These are phyloP conservation scores for Aleiodes leptofemur DNA, from an alignment of 2,888 invertebrate species.

Conservation along the genomic window DNA sequence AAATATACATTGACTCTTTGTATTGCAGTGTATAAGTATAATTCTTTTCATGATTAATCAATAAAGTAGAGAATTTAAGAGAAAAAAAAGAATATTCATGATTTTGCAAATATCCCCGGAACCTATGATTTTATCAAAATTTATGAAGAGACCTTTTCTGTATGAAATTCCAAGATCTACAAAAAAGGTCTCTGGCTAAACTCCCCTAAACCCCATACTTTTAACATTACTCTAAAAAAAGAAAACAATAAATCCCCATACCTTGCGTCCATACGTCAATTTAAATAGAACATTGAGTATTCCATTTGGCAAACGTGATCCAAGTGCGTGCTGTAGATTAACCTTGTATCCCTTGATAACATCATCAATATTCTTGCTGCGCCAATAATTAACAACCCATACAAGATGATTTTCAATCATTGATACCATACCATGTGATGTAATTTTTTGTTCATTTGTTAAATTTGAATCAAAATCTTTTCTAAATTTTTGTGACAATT, in stretches of 20 bases:
- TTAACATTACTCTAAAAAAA: neutral
- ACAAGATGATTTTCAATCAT: constrained; percentile 96
- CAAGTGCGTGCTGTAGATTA: constrained; percentile 91
- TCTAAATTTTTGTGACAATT: constrained; percentile 87
- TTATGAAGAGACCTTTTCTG: no score
- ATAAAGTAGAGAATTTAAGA: no score
- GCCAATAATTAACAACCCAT: constrained; percentile 95
- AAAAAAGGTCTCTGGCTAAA: neutral
- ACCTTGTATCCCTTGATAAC: constrained; percentile 94
- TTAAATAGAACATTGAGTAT: constrained; percentile 94
- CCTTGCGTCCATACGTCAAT: constrained; percentile 90
- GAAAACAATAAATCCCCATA: constrained; percentile 71
- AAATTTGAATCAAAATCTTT: constrained; percentile 90
- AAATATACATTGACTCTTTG: no score
- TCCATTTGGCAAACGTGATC: constrained; percentile 90
- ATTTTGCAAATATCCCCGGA: no score
- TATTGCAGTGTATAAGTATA: no score
- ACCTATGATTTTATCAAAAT: no score
- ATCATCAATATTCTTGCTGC: constrained; percentile 90
- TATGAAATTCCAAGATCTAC: neutral
- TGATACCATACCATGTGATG: constrained; percentile 93
- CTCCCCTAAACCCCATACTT: neutral
- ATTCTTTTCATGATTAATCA: no score
- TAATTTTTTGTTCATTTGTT: constrained; percentile 89
- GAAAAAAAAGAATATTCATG: no score